Evolutionary conservation across 2,797 vertebrate species (phyloP).

Genomic region (Geotrypetes seraphini): DNA sequence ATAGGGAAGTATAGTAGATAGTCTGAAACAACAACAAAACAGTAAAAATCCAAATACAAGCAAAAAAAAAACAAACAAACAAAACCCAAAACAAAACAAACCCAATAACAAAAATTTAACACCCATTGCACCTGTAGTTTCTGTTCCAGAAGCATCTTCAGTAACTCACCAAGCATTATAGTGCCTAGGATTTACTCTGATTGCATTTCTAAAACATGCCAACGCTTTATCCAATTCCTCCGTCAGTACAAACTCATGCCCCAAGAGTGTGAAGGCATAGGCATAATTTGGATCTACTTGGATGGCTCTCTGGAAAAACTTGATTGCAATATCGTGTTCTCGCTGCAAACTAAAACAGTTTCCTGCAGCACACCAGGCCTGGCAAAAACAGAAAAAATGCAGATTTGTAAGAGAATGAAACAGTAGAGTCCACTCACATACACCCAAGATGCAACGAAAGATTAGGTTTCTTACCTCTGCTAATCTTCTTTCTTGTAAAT

Average conservation of each 20-base stretch:
- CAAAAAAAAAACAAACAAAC: not conserved
- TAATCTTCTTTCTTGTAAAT: no score
- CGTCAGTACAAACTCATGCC: constrained; percentile 90
- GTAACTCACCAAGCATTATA: constrained; percentile 85
- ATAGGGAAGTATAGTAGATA: no score
- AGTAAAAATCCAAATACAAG: no score
- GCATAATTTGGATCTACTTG: constrained; percentile 94
- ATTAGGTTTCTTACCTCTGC: no score
- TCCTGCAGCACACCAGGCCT: constrained; percentile 95
- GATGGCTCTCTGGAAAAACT: constrained; percentile 96
- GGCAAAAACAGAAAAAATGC: no score
- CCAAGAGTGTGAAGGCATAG: constrained; percentile 90
- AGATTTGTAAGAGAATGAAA: no score
- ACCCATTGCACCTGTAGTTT: not conserved
- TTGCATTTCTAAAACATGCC: constrained; percentile 91
- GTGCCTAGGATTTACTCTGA: constrained; percentile 88
- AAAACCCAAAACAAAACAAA: not conserved
- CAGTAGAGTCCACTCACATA: no score
- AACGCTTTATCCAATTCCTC: constrained; percentile 93
- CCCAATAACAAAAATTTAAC: no score
- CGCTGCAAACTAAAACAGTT: constrained; percentile 97
- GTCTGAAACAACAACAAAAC: no score
- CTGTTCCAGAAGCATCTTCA: not conserved
- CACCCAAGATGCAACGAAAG: no score
- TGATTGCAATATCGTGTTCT: constrained; percentile 95